Conservation (phyloP, 2,113 vertebrate species). For the Bubo bubo region DNA sequence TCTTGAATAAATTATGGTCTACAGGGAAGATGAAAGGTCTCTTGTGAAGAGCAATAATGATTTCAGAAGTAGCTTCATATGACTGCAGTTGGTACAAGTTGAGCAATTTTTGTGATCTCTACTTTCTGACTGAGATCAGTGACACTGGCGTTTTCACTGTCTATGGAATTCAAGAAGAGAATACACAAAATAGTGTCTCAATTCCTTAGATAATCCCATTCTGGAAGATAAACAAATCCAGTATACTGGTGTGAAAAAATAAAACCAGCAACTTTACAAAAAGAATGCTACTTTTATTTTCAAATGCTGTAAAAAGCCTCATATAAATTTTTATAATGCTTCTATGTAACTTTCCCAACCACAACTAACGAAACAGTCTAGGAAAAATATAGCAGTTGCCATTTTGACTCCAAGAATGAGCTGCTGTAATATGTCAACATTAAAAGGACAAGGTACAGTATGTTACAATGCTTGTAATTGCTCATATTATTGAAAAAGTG, state of each 20-base stretch:
- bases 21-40: not conserved
- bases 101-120: not conserved
- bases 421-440: slow-evolving; percentile 28
- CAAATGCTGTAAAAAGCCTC: slow-evolving; percentile 75
- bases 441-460: slow-evolving; percentile 37
- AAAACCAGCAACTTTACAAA: slow-evolving; percentile 42
- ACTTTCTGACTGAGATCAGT: not conserved
- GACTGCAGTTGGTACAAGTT: not conserved
- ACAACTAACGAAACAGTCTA: slow-evolving; percentile 66
- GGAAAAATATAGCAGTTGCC: slow-evolving; percentile 64
- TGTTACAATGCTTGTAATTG: slow-evolving; percentile 6
- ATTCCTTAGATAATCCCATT: not conserved
- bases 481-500: not conserved
- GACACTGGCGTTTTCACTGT: not conserved
- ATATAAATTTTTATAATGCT: slow-evolving; percentile 74
- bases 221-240: not conserved
- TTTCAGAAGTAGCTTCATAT: not conserved
- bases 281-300: slow-evolving; percentile 72
- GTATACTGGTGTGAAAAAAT: not conserved
- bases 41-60: not conserved
- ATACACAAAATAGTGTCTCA: not conserved
- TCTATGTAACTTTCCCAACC: slow-evolving; percentile 65
- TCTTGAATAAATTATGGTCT: not conserved
- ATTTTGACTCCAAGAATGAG: slow-evolving; percentile 35
- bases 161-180: not conserved